Evolutionary conservation across 2,113 vertebrate genomes (phyloP).

Genomic region (Marmota flaviventris): DNA sequence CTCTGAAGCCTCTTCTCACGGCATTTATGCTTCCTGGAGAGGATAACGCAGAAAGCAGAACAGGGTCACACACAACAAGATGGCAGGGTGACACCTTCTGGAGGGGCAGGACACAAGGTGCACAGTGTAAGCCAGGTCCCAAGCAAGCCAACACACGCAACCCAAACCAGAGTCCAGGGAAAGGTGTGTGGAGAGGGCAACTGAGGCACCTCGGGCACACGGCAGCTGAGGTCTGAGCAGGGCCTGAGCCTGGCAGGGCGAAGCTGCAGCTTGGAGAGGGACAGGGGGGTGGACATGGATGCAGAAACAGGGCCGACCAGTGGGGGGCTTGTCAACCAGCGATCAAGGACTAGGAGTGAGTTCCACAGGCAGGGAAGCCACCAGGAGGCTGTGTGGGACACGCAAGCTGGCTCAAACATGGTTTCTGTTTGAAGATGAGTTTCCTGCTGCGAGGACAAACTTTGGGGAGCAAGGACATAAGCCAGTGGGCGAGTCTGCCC

Average conservation of each 20-base stretch:
- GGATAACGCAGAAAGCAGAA: neutral
- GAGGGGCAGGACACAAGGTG: neutral
- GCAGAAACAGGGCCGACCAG: neutral
- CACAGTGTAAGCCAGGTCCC: rapidly evolving
- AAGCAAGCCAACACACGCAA: rapidly evolving
- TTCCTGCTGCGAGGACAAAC: neutral
- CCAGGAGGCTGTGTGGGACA: rapidly evolving
- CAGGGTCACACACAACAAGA: neutral
- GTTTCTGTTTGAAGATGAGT: neutral
- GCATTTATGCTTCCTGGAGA: neutral
- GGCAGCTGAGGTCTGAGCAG: neutral
- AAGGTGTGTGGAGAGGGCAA: rapidly evolving
- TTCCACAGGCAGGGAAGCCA: rapidly evolving
- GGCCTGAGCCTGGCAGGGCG: too few species aligned
- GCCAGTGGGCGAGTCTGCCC: neutral
- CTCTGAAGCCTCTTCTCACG: rapidly evolving
- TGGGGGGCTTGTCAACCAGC: neutral
- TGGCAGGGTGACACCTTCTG: neutral
- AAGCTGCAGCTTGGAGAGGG: neutral
- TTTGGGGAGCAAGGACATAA: neutral
- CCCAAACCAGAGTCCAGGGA: neutral
- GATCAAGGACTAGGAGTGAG: neutral
- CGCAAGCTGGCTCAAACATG: neutral
- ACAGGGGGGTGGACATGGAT: neutral
- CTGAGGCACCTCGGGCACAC: rapidly evolving